Evolutionary conservation across 2,113 vertebrate genomes (phyloP).

Genomic region (Notothenia coriiceps): DNA sequence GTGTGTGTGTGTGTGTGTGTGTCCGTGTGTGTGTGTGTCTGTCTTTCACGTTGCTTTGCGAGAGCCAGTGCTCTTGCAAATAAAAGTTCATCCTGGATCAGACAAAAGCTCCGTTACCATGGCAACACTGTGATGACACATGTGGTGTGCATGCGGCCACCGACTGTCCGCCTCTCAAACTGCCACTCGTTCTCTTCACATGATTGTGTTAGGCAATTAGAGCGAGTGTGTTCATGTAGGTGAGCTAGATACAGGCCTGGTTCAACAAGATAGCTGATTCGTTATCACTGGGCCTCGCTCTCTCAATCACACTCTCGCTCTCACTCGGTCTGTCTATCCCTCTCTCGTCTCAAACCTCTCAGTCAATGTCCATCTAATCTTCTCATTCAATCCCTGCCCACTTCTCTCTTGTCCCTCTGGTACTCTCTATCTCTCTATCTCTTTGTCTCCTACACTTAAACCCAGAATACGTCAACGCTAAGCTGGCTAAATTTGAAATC

Average conservation of each 20-base stretch:
- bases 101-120: constrained; percentile 70
- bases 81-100: constrained; percentile 53
- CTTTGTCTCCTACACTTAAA: constrained; percentile 17
- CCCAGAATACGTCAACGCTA: constrained; percentile 16
- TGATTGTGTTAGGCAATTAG: constrained; percentile 70
- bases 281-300: constrained; percentile 54
- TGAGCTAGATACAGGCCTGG: constrained; percentile 54
- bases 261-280: constrained; percentile 67
- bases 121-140: constrained; percentile 62
- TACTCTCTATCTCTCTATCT: constrained; percentile 4
- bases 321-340: constrained; percentile 4
- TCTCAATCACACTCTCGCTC: constrained; percentile 12
- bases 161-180: constrained; percentile 49
- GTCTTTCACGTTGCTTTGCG: constrained; percentile 20
- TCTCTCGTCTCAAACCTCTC: constrained; percentile 18
- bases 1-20: background rate
- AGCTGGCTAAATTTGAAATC: background rate
- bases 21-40: constrained; percentile 5
- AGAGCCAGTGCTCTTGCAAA: constrained; percentile 37
- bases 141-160: constrained; percentile 18
- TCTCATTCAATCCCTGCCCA: constrained; percentile 33
- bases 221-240: constrained; percentile 40
- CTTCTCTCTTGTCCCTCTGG: constrained; percentile 18
- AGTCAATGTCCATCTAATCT: constrained; percentile 59
- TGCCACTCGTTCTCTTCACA: constrained; percentile 66